Conservation (phyloP, 1,140 invertebrate genomes). For the Cydia fagiglandana region DNA sequence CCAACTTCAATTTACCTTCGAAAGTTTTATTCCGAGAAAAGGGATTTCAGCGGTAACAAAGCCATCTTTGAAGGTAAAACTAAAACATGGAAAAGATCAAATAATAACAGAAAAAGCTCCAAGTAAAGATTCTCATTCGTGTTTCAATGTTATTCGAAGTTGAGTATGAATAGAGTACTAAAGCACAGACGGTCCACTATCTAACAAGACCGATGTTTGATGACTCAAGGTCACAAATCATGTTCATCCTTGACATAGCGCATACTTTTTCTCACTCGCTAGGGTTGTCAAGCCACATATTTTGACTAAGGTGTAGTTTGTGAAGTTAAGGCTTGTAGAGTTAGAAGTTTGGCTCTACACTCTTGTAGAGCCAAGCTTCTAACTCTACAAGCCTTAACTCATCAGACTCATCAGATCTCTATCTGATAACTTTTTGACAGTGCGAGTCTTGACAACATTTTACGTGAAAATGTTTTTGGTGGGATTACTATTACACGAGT, state of each 20-base stretch:
- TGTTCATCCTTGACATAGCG: background rate
- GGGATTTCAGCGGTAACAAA: constrained; percentile 7
- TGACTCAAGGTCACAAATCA: background rate
- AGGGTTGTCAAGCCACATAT: no score
- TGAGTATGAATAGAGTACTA: background rate
- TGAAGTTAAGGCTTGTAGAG: no score
- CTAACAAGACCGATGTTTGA: background rate
- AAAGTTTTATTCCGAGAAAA: constrained; percentile 4
- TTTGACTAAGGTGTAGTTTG: no score
- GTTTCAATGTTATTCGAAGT: background rate
- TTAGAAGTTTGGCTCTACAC: no score
- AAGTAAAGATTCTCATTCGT: background rate
- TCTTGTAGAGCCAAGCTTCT: no score
- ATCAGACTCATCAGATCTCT: no score
- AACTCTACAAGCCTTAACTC: no score
- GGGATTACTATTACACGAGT: no score
- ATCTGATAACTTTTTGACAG: no score
- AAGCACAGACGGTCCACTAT: background rate
- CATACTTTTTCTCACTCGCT: background rate
- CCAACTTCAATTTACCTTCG: background rate
- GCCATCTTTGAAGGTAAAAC: background rate
- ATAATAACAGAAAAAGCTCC: constrained; percentile 2
- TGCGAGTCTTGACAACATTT: no score
- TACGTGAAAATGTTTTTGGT: no score
- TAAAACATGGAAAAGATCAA: background rate